phyloP scores from a whole-genome alignment of 2,888 invertebrate species.

The Plusia festucae region DNA sequence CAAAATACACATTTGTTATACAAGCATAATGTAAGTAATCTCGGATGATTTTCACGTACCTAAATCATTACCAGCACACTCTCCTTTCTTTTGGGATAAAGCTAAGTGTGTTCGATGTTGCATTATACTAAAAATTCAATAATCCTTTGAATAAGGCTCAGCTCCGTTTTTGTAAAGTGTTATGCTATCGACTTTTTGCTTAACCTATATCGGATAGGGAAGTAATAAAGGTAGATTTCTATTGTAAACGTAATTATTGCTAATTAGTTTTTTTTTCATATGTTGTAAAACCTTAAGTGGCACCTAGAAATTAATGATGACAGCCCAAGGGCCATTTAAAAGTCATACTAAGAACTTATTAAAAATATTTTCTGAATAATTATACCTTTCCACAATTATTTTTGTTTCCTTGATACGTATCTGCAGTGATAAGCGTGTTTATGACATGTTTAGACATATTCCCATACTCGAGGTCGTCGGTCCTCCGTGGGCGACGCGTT shows the following conservation, averaged over 20 bases:
- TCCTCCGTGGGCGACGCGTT: conserved; percentile 50
- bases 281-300: not conserved
- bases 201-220: no score
- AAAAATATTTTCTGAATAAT: conserved; percentile 3
- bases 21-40: no score
- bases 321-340: not conserved
- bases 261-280: not conserved
- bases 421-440: not conserved
- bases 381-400: not conserved
- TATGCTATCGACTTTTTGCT: no score
- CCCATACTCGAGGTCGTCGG: conserved; percentile 53
- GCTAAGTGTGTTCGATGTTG: no score
- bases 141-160: no score
- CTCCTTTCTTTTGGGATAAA: no score
- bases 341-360: not conserved
- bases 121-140: no score
- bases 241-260: not conserved
- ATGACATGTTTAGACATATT: conserved; percentile 40
- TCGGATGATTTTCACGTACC: no score
- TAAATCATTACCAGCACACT: no score
- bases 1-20: not conserved
- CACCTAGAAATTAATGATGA: not conserved
- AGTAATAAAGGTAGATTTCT: no score
- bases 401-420: conserved; percentile 6
- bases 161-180: no score